Evolutionary conservation across 2,113 vertebrate species (phyloP), one percentile per base, ranked within the genome.

Genomic region (Gavialis gangeticus): DNA sequence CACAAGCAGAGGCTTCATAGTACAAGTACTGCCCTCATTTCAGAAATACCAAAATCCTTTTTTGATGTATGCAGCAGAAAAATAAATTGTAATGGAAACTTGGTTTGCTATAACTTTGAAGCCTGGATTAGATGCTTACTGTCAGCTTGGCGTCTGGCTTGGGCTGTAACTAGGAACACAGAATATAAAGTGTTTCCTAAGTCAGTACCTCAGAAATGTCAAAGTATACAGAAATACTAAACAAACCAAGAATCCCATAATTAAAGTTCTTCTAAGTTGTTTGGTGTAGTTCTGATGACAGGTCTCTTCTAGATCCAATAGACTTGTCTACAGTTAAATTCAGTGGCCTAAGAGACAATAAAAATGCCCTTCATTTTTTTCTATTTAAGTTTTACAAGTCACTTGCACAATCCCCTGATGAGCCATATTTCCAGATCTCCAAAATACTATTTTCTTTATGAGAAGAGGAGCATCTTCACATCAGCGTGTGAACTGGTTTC

Each of bases 21-120:
- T 21, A 80, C 15, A 89, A 94, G 90, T 56, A 77, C 17, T 75
- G 56, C 30, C 80, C 94, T 91, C 59, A 63, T 71, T 88, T 89
- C 89, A 90, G 67, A 94, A 82, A 85, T 3, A n/a, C 19, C 4
- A 5, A 79, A 82, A 75, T 27, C 25, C 93, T 95, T 84, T 71
- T 87, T 25, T 89, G 22, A 59, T 16, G 2, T 56, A 88, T 67
- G 88, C 86, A 93, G 5, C 34, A 85, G 66, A 89, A 87, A 21
- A 83, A 88, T 57, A 90, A 85, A 88, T 4, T 73, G 78, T 62
- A 84, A 93, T 37, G 80, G 54, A 82, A 90, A 84, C 22, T 80
- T 66, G 54, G 6, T 14, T 21, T 84, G 56, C 3, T 59, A 86
- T 93, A 56, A 15, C 62, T 90, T 86, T 79, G 88, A 75, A 87